phyloP scores from a whole-genome alignment of 2,888 invertebrate genomes.

The Rapana venosa region DNA sequence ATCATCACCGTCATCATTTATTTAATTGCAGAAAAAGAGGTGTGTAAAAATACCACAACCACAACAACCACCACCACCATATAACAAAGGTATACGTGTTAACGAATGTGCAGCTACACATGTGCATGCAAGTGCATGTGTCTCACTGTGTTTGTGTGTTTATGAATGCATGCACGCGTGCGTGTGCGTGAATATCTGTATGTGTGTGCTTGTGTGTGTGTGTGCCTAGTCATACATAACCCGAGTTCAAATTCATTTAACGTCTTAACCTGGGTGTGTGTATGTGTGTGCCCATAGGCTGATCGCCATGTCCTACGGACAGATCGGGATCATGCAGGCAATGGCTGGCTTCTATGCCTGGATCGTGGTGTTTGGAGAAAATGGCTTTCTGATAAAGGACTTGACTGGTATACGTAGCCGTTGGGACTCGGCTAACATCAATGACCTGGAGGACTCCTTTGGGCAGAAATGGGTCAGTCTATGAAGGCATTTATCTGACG shows the following conservation, averaged over 20 bases:
- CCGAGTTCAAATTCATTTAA: no score
- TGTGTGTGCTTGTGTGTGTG: not conserved
- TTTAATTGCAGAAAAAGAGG: no score
- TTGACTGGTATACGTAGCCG: constrained; percentile 96
- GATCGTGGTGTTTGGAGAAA: constrained; percentile 99
- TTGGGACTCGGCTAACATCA: constrained; percentile 99
- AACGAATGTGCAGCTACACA: not conserved
- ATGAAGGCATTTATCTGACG: not conserved
- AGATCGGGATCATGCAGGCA: constrained; percentile 99
- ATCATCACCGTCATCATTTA: no score
- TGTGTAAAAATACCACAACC: no score
- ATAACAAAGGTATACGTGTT: no score
- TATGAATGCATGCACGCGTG: not conserved
- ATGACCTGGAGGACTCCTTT: constrained; percentile 98
- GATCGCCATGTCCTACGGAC: constrained; percentile 99
- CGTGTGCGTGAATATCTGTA: not conserved
- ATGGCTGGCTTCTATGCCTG: constrained; percentile 99
- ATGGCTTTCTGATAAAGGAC: constrained; percentile 93
- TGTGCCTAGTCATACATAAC: no score
- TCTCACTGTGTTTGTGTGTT: not conserved
- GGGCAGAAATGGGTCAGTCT: constrained; percentile 97
- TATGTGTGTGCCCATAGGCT: constrained; percentile 81
- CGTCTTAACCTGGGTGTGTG: no score
- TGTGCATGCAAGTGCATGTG: not conserved
- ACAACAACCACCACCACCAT: no score